These are phyloP conservation scores for Sardina pilchardus DNA, from an alignment of 2,113 vertebrate genomes.

Conservation along the genomic window DNA sequence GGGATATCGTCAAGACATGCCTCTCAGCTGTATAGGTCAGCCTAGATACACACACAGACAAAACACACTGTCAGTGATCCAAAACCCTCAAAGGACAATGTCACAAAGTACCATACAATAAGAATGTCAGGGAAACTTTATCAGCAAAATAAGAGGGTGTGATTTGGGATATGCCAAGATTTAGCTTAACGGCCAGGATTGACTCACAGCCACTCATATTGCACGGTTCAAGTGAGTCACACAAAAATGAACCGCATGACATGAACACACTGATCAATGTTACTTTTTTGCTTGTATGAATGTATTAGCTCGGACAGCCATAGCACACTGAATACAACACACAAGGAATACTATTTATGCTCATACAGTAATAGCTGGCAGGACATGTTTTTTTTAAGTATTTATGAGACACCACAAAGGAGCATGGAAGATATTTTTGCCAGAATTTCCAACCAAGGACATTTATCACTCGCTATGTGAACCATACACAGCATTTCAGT, in stretches of 20 bases:
- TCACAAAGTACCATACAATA: background rate
- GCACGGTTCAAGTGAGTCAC: background rate
- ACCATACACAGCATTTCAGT: background rate
- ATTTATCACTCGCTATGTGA: background rate
- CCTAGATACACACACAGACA: background rate
- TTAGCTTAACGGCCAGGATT: background rate
- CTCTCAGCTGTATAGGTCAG: background rate
- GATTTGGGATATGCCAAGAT: background rate
- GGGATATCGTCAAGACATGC: constrained; percentile 32
- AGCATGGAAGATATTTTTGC: background rate
- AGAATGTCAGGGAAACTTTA: background rate
- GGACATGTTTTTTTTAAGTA: background rate
- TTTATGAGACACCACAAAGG: background rate
- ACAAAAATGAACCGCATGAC: background rate
- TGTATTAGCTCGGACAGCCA: background rate
- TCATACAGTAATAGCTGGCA: background rate
- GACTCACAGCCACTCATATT: background rate
- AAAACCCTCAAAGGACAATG: background rate
- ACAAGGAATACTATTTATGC: background rate
- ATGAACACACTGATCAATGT: background rate
- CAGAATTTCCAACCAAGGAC: constrained; percentile 3
- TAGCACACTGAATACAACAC: background rate
- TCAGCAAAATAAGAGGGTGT: background rate
- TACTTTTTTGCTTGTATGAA: background rate
- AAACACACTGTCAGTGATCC: background rate